phyloP scores from a whole-genome alignment of 2,888 invertebrate genomes.

The Gisinianus flammeolus region DNA sequence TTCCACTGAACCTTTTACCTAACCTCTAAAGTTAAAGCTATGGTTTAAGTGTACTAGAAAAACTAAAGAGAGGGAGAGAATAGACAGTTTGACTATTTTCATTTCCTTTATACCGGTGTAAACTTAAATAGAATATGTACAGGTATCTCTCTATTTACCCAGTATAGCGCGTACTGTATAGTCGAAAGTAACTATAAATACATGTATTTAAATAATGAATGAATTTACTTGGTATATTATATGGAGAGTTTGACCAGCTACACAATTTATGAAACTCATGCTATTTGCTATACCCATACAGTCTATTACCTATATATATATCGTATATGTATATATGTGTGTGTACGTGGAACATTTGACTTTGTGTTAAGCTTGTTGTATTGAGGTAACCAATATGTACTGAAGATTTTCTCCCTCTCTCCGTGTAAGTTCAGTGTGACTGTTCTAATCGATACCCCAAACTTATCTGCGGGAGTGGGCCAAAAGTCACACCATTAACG shows the following conservation, averaged over 20 bases:
- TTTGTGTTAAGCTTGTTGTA: neutral
- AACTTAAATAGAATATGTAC: neutral
- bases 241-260: neutral
- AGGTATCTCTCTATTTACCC: neutral
- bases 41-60: no score
- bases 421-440: slow-evolving; percentile 35
- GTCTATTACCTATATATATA: neutral
- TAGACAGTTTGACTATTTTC: neutral
- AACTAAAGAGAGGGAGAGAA: neutral
- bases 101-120: slow-evolving; percentile 4
- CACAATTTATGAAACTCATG: neutral
- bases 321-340: neutral
- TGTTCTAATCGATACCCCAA: slow-evolving; percentile 46
- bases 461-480: slow-evolving; percentile 42
- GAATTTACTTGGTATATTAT: slow-evolving; percentile 19
- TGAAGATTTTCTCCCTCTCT: neutral
- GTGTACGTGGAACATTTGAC: neutral
- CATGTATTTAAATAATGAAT: slow-evolving; percentile 28
- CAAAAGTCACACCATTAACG: slow-evolving; percentile 35
- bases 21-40: neutral
- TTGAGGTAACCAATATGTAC: neutral
- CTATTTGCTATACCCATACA: neutral
- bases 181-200: neutral
- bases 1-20: slow-evolving; percentile 11
- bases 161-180: neutral